A percentile compares a stretch with the other conserved stretches of the same genome.
Evolutionary conservation across 2,797 vertebrate genomes (phyloP).

Genomic region (Danio jaintianensis): DNA sequence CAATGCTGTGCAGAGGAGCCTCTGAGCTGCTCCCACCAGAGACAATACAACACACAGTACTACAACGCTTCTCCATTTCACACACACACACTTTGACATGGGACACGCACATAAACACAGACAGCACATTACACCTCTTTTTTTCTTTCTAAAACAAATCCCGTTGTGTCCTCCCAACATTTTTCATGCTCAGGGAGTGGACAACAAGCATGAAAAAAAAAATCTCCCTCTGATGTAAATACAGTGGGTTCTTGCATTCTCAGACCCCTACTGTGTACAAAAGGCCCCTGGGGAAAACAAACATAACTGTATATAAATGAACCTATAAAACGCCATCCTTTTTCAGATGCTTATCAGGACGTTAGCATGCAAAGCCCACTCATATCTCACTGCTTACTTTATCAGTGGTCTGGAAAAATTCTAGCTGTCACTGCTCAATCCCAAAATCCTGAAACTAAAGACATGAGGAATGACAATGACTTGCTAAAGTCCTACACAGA

Average conservation of each 20-base stretch:
- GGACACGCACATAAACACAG: conserved; percentile 21
- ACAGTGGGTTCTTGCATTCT: conserved; percentile 7
- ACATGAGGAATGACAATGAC: not conserved
- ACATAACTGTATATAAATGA: conserved; percentile 34
- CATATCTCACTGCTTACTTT: conserved; percentile 26
- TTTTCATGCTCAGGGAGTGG: conserved; percentile 13
- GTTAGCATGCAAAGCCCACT: conserved; percentile 33
- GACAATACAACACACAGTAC: conserved; percentile 70
- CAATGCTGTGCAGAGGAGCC: conserved; percentile 72
- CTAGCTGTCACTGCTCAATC: not conserved
- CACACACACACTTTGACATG: conserved; percentile 38
- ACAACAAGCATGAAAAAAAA: conserved; percentile 26
- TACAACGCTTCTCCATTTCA: conserved; percentile 66
- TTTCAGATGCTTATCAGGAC: conserved; percentile 45
- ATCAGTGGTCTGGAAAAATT: not conserved
- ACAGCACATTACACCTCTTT: not conserved
- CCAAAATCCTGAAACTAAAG: not conserved
- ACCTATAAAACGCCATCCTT: conserved; percentile 29
- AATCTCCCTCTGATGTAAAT: conserved; percentile 36
- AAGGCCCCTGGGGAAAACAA: not conserved
- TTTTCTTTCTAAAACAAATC: conserved; percentile 26
- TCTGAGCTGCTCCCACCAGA: conserved; percentile 69
- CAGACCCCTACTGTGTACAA: conserved; percentile 37
- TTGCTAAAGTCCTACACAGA: not conserved
- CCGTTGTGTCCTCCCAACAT: conserved; percentile 8